Conservation (phyloP, 2,797 vertebrate genomes). For the Streptopelia turtur region DNA sequence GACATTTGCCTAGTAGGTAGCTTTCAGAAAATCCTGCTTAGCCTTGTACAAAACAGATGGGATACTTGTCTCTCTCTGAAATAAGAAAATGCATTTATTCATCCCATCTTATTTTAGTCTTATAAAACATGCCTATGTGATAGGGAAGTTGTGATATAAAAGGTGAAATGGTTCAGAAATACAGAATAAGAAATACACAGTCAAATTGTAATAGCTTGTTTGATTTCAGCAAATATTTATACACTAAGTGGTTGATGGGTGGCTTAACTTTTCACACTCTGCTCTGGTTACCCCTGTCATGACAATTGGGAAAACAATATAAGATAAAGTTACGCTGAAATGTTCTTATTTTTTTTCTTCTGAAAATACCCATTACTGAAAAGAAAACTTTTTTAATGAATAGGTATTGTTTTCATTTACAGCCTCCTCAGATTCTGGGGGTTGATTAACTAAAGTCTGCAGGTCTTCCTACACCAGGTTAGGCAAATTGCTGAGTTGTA, state of each 20-base stretch:
- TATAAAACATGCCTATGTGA: neutral
- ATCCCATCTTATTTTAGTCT: neutral
- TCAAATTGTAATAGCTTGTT: neutral
- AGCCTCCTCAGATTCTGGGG: neutral
- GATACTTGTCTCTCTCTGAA: conserved; percentile 40
- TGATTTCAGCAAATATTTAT: neutral
- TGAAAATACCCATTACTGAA: neutral
- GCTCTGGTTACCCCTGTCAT: neutral
- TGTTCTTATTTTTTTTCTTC: neutral
- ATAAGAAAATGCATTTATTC: conserved; percentile 32
- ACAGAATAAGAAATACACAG: neutral
- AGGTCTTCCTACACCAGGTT: neutral
- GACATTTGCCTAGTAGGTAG: conserved; percentile 24
- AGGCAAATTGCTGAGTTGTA: neutral
- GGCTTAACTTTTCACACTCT: neutral
- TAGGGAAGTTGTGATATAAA: neutral
- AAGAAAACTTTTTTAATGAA: neutral
- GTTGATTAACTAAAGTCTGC: neutral
- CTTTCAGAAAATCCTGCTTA: conserved; percentile 29
- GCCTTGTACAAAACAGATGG: conserved; percentile 2
- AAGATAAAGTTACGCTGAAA: neutral
- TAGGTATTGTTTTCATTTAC: neutral
- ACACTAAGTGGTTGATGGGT: neutral
- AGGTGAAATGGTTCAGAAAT: conserved; percentile 2
- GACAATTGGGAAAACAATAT: neutral